Percentiles rank a stretch among this genome's conserved stretches.
Conservation (phyloP, 2,797 vertebrate species). For the Furcifer pardalis region DNA sequence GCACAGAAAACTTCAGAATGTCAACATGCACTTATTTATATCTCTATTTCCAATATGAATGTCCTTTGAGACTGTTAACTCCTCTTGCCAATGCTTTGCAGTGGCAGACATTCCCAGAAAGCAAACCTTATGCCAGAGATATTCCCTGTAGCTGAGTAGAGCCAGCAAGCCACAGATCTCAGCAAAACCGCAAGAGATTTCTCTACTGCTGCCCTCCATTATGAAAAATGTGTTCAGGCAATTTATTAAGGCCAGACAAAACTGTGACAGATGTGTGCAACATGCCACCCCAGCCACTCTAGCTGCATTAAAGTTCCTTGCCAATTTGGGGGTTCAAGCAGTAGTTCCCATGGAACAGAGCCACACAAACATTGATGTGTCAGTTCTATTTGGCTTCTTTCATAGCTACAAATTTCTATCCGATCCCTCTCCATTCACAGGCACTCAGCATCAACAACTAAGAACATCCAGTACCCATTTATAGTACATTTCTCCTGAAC, state of each 20-base stretch:
- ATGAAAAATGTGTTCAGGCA: slow-evolving; percentile 6
- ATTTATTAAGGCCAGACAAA: slow-evolving; percentile 2
- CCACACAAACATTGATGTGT: background rate
- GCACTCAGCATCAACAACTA: background rate
- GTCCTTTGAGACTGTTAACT: background rate
- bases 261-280: slow-evolving; percentile 7
- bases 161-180: background rate
- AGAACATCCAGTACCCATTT: background rate
- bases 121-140: background rate
- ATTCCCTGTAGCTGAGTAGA: background rate
- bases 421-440: too few relatives aligned
- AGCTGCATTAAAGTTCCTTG: background rate
- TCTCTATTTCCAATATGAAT: slow-evolving; percentile 4
- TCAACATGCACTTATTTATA: background rate
- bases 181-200: slow-evolving; percentile 8
- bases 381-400: background rate
- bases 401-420: background rate
- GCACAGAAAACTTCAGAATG: background rate
- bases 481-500: background rate
- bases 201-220: background rate
- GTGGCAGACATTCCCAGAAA: background rate
- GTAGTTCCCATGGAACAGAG: background rate
- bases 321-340: background rate
- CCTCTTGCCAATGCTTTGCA: background rate
- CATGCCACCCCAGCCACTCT: background rate